These are phyloP conservation scores for Oncorhynchus masou DNA, from an alignment of 2,113 vertebrate species.

Conservation along the genomic window DNA sequence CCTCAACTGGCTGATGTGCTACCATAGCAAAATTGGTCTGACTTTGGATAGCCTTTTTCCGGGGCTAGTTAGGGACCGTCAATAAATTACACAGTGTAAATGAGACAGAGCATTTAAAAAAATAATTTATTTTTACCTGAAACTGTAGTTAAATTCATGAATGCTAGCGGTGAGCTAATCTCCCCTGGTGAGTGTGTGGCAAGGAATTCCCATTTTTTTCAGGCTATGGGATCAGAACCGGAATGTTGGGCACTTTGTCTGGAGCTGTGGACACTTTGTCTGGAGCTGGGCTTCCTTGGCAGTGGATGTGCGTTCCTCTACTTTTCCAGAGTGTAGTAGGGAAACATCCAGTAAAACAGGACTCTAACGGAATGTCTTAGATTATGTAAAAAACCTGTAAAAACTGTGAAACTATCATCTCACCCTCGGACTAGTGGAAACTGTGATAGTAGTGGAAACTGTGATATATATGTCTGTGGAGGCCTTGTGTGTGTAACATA, in stretches of 20 bases:
- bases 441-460: conserved; percentile 67
- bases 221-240: conserved; percentile 40
- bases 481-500: conserved; percentile 22
- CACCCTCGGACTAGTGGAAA: conserved; percentile 53
- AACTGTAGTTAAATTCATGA: background rate
- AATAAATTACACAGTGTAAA: no score
- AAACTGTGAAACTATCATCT: no score
- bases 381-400: no score
- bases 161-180: conserved; percentile 42
- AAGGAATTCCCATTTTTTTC: conserved; percentile 66
- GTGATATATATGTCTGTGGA: conserved; percentile 47
- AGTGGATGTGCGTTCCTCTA: conserved; percentile 44
- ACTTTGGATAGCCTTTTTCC: no score
- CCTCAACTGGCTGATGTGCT: no score
- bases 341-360: conserved; percentile 62
- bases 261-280: conserved; percentile 14
- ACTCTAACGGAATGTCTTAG: conserved; percentile 63
- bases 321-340: conserved; percentile 57
- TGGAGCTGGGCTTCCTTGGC: conserved; percentile 63
- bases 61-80: no score
- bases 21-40: no score
- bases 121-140: no score
- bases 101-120: no score
- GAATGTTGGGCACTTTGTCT: conserved; percentile 25
- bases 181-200: conserved; percentile 40